Evolutionary conservation across 2,888 invertebrate genomes (phyloP).

Genomic region (Tenodera sinensis): DNA sequence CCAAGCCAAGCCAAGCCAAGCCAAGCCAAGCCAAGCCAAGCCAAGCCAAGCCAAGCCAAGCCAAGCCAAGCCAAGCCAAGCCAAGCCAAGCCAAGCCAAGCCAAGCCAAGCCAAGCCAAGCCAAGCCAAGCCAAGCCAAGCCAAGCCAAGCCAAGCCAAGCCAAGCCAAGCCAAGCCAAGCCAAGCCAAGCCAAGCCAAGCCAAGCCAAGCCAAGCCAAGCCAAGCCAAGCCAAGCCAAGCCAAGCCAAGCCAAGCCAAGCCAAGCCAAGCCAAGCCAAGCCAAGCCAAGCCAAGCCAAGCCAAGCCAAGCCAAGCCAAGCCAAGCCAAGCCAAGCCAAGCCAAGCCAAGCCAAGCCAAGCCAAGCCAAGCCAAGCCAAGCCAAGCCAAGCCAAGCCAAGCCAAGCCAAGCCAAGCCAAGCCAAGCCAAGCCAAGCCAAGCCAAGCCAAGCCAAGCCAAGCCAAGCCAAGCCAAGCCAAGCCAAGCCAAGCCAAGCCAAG

Average conservation of each 20-base stretch:
- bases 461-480: slow-evolving; percentile 2
- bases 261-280: slow-evolving; percentile 2
- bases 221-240: neutral
- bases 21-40: neutral
- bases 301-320: neutral
- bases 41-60: slow-evolving; percentile 2
- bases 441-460: neutral
- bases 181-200: slow-evolving; percentile 1
- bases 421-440: neutral
- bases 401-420: slow-evolving; percentile 1
- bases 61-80: slow-evolving; percentile 2
- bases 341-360: neutral
- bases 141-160: neutral
- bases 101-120: neutral
- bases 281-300: slow-evolving; percentile 2
- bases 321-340: neutral
- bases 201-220: neutral
- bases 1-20: neutral
- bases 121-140: neutral
- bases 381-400: slow-evolving; percentile 2
- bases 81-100: slow-evolving; percentile 1
- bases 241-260: slow-evolving; percentile 1
- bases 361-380: slow-evolving; percentile 2
- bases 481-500: slow-evolving; percentile 2
- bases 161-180: slow-evolving; percentile 3